Base-by-base conservation (phyloP, 2,113 vertebrate genomes). In the Leptobrachium ailaonicum region DNA sequence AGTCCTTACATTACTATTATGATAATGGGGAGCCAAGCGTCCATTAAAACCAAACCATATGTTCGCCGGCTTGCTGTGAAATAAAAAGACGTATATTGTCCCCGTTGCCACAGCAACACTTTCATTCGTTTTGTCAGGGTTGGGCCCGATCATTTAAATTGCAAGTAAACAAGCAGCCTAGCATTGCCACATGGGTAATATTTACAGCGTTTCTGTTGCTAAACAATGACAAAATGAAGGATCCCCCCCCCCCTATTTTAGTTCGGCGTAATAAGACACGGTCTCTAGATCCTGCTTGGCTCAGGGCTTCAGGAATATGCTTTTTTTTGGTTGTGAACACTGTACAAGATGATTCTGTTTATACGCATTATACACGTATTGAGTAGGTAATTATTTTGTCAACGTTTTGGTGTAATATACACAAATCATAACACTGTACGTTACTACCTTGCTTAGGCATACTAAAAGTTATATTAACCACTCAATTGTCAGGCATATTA, bases 151-250 rank as follows among this genome's bases (percentile, higher is more conserved):
- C 78, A 80, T 80, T 80, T 80, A 80, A 80, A 74, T 80, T 80
- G 71, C 78, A 66, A 74, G 78, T 80, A 80, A 80, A 80, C 78
- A 80, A 80, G 78, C 63, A 68, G 73, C 78, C 78, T 74, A 68
- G 78, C 78, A 47, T 80, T 80, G 78, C 78, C 78, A 80, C 78
- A 80, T 80, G 78, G 78, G 78, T 80, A 80, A 80, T 80, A 80
- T 80, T 80, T 80, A 80, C 78, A 74, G 71, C 43, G 41, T 80
- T 62, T 80, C 50, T 80, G 78, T 80, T 74, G 78, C 78, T 80
- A 80, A 80, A 80, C 78, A 80, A 74, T 80, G 78, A 80, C 78
- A 80, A 80, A 80, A 80, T 68, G 71, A 80, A 80, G 71, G 71
- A 74, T 74, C 68, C 66, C 71, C 73, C 66, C 71, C 54, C 73